Evolutionary conservation across 2,113 vertebrate genomes (phyloP).

Genomic region (Cynopterus brachyotis): DNA sequence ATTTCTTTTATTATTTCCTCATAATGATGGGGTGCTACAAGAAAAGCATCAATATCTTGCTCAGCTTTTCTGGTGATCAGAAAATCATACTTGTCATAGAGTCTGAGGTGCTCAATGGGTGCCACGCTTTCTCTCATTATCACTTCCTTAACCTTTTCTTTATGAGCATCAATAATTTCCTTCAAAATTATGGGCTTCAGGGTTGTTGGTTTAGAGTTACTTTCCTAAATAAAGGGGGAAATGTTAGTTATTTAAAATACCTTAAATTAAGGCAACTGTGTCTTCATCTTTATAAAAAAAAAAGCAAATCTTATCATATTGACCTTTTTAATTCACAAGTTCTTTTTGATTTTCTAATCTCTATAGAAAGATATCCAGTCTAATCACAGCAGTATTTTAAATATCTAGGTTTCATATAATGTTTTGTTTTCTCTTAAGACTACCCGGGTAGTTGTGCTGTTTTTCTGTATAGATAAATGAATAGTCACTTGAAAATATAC

Average conservation of each 20-base stretch:
- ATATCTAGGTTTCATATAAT: not conserved
- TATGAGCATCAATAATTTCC: slow-evolving; percentile 86
- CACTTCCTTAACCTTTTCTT: slow-evolving; percentile 82
- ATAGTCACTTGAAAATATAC: not conserved
- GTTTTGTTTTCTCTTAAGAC: not conserved
- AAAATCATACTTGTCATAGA: slow-evolving; percentile 88
- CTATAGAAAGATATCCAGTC: not conserved
- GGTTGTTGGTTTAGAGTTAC: slow-evolving; percentile 68
- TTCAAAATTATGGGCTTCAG: slow-evolving; percentile 88
- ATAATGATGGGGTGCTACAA: slow-evolving; percentile 85
- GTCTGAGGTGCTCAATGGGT: slow-evolving; percentile 83
- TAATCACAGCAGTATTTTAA: slow-evolving; percentile 11
- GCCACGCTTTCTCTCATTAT: slow-evolving; percentile 83
- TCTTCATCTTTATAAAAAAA: not conserved
- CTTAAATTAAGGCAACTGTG: not conserved
- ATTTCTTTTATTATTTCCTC: slow-evolving; percentile 88
- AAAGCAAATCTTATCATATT: not conserved
- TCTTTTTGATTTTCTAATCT: not conserved
- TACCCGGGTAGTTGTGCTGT: not conserved
- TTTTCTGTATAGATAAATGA: not conserved
- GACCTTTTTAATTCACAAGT: not conserved
- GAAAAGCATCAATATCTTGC: slow-evolving; percentile 85
- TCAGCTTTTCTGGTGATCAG: slow-evolving; percentile 89
- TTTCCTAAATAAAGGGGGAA: slow-evolving; percentile 75
- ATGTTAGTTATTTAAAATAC: not conserved